A percentile compares a stretch with the other conserved stretches of the same genome.
Evolutionary conservation across 2,113 vertebrate species (phyloP).

Genomic region (Triplophysa siluroides): DNA sequence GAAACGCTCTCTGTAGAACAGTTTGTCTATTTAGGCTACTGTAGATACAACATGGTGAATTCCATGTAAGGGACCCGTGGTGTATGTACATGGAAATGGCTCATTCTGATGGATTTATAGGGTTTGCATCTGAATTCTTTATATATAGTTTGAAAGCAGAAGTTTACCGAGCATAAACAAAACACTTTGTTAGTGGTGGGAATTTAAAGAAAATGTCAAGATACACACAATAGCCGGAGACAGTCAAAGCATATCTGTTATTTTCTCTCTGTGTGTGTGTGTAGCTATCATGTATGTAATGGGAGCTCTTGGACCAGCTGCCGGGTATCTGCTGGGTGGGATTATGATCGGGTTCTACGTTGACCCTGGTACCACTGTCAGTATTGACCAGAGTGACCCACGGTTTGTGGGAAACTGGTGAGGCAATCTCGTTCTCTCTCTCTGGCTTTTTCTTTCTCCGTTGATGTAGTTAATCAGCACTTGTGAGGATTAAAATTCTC

Average conservation of each 20-base stretch:
- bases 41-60: too few species aligned
- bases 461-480: background rate
- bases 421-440: slow-evolving; percentile 57
- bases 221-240: background rate
- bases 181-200: too few species aligned
- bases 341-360: slow-evolving; percentile 98
- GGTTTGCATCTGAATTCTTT: too few species aligned
- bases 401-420: slow-evolving; percentile 99
- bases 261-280: slow-evolving; percentile 13
- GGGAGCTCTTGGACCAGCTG: slow-evolving; percentile 96
- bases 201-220: background rate
- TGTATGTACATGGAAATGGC: too few species aligned
- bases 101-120: too few species aligned
- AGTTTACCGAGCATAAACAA: too few species aligned
- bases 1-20: too few species aligned
- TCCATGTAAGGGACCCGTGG: too few species aligned
- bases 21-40: too few species aligned
- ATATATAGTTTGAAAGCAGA: too few species aligned
- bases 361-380: slow-evolving; percentile 85
- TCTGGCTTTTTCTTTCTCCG: background rate
- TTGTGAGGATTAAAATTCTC: background rate
- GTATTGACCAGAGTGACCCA: slow-evolving; percentile 93
- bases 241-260: background rate
- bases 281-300: slow-evolving; percentile 98
- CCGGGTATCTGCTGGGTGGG: slow-evolving; percentile 94